Evolutionary conservation across 2,113 vertebrate genomes (phyloP), one percentile per base, ranked within the genome.

Genomic region (Brachypteracias leptosomus): DNA sequence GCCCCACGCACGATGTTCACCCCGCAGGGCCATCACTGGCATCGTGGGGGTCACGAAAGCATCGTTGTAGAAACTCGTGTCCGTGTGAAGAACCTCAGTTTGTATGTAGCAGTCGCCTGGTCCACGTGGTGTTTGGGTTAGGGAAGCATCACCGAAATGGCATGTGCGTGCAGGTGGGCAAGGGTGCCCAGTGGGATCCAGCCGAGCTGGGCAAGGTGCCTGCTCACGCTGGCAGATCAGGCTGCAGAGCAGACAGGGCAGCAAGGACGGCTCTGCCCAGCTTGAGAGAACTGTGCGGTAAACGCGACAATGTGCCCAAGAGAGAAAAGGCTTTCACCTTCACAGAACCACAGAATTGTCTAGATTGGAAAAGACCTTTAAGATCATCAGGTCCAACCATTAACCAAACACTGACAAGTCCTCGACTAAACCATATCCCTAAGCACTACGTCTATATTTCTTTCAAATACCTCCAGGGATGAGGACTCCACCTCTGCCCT

Each of bases 41-140:
- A 13, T 6, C 28, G 42, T 14, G 67, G 29, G 33, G 14, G 2
- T 10, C 63, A 10, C 6, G 21, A 7, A 1, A 55, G 49, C 44
- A 46, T 19, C 47, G 1, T 10, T 13, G 38, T 6, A 25, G 44
- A 35, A 14, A 25, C 24, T 42, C 29, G 3, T 1, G 46, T 6
- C 40, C 18, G 10, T 9, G 2, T 8, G 19, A 25, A 76, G 42
- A n/a, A 33, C 5, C 9, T 1, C 14, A 8, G 21, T 20, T 11
- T 11, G 13, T 2, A 3, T 0, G 18, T 9, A 7, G 35, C 6
- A 0, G 36, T 7, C 11, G 1, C 22, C 21, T 19, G 31, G 35
- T 7, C 2, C 13, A 2, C 0, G 10, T 1, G 5, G 40, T 4
- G 70, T 13, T 46, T 59, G 74, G 2, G 36, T 35, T 5, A 13